Evolutionary conservation across 2,113 vertebrate genomes (phyloP).

Genomic region (Epinephelus lanceolatus): DNA sequence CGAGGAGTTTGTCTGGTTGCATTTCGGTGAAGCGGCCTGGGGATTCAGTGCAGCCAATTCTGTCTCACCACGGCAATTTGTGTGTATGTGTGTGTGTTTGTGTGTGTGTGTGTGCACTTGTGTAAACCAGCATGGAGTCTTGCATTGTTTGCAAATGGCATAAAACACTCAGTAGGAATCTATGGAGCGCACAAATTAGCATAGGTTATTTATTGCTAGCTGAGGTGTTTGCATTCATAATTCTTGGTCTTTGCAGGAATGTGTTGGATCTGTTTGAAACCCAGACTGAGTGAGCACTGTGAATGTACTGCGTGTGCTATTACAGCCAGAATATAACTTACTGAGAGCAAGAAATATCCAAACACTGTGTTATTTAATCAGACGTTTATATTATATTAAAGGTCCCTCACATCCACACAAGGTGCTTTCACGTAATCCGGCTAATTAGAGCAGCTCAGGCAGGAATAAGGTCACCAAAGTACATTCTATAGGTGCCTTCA

Average conservation of each 20-base stretch:
- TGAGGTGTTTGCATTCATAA: constrained; percentile 41
- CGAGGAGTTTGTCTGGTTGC: constrained; percentile 58
- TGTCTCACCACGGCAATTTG: not conserved
- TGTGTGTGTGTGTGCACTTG: not conserved
- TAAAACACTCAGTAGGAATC: constrained; percentile 56
- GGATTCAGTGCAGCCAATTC: constrained; percentile 42
- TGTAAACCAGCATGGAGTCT: constrained; percentile 46
- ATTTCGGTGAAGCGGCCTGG: constrained; percentile 51
- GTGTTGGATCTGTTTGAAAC: constrained; percentile 9
- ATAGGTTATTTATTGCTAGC: constrained; percentile 62
- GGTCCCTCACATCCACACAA: not conserved
- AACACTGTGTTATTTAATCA: too few relatives aligned
- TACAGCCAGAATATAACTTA: not conserved
- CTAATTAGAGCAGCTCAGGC: not conserved
- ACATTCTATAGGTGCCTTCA: not conserved
- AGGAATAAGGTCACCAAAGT: not conserved
- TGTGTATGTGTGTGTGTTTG: constrained; percentile 16
- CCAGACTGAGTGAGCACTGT: not conserved
- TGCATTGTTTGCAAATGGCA: constrained; percentile 66
- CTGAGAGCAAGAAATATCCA: too few relatives aligned
- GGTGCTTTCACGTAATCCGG: not conserved
- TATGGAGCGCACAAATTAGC: constrained; percentile 51
- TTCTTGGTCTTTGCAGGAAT: constrained; percentile 33
- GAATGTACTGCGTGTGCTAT: not conserved
- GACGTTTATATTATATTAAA: not conserved